Conservation (phyloP, 2,797 vertebrate species). For the Poeciliopsis presidionis region DNA sequence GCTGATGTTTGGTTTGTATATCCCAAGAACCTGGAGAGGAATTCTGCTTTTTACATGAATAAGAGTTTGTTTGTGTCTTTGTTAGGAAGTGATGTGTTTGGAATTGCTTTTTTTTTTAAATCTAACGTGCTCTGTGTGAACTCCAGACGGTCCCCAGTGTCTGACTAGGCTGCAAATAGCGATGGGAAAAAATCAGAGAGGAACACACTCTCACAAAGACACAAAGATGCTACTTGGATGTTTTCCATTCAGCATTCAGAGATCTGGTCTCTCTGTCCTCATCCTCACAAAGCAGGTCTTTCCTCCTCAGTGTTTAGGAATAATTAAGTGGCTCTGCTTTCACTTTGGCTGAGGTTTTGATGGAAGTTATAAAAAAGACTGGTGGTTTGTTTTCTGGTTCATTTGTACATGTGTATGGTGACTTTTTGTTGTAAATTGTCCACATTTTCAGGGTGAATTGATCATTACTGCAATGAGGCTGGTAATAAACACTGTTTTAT, state of each 20-base stretch:
- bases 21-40: not conserved
- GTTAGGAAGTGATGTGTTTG: conserved; percentile 17
- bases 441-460: too few species aligned
- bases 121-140: conserved; percentile 39
- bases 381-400: conserved; percentile 30
- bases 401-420: not conserved
- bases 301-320: conserved; percentile 9
- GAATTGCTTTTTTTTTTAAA: conserved; percentile 7
- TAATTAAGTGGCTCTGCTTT: conserved; percentile 29
- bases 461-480: not conserved
- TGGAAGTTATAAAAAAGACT: conserved; percentile 20
- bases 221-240: conserved; percentile 20
- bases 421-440: too few species aligned
- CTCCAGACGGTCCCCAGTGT: conserved; percentile 58
- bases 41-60: conserved; percentile 21
- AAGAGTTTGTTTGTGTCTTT: conserved; percentile 9
- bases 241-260: conserved; percentile 45
- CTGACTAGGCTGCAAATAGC: conserved; percentile 67
- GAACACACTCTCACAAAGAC: conserved; percentile 19
- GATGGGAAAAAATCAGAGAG: conserved; percentile 62
- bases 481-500: not conserved
- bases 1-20: not conserved
- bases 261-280: conserved; percentile 37
- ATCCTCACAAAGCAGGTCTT: conserved; percentile 13
- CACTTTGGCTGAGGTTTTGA: conserved; percentile 18